A percentile compares a stretch with the other conserved stretches of the same genome.
These are phyloP conservation scores for Alethe castanea DNA, from an alignment of 2,113 vertebrate species.

Conservation along the genomic window DNA sequence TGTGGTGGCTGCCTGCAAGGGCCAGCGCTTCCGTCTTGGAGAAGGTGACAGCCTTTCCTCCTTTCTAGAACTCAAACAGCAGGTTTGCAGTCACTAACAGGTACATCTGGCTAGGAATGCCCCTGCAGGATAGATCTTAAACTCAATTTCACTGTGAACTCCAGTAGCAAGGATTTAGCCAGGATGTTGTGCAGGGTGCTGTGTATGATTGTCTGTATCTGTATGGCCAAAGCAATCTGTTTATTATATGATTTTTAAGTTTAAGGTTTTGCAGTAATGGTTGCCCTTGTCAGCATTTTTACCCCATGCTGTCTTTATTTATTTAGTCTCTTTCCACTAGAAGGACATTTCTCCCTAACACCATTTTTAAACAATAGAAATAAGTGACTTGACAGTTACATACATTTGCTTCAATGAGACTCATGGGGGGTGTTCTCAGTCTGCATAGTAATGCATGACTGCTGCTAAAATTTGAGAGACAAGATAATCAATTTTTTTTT, in stretches of 20 bases:
- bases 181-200: neutral
- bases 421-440: neutral
- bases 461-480: neutral
- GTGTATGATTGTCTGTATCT: neutral
- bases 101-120: neutral
- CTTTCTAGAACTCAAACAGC: neutral
- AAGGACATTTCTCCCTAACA: neutral
- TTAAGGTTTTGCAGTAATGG: neutral
- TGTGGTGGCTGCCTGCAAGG: neutral
- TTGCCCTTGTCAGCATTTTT: neutral
- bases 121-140: neutral
- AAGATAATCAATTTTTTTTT: neutral
- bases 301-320: neutral
- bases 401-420: neutral
- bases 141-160: neutral
- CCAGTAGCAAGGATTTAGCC: neutral
- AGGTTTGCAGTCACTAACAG: neutral
- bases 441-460: neutral
- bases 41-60: neutral
- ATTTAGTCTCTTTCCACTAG: neutral
- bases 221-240: rapidly evolving
- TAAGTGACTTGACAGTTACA: neutral
- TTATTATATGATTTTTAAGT: neutral
- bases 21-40: neutral
- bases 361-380: neutral